Conservation (phyloP, 2,113 vertebrate genomes). For the Pelodiscus sinensis region DNA sequence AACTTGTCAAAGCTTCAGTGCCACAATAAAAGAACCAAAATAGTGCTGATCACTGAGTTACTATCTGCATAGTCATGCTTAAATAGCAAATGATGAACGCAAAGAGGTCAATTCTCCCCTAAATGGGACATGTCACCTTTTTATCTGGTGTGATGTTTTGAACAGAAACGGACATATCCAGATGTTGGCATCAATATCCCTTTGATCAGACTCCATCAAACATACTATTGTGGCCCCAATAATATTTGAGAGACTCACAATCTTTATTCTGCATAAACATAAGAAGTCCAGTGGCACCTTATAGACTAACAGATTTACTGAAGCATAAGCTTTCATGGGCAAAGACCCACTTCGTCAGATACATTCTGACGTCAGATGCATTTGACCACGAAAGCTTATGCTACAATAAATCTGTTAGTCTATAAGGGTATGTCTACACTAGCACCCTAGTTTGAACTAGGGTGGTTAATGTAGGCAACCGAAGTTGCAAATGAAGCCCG, state of each 20-base stretch:
- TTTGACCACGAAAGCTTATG: too few relatives aligned
- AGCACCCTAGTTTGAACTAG: too few relatives aligned
- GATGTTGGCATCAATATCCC: neutral
- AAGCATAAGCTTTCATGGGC: too few relatives aligned
- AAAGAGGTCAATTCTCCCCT: neutral
- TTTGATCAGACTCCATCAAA: neutral
- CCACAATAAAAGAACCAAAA: neutral
- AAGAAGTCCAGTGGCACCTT: too few relatives aligned
- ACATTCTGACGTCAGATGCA: too few relatives aligned
- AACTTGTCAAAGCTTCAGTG: neutral
- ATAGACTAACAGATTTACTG: too few relatives aligned
- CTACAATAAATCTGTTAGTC: too few relatives aligned
- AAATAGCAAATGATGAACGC: neutral
- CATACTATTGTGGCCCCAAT: neutral
- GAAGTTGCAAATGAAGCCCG: too few relatives aligned
- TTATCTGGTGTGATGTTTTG: neutral
- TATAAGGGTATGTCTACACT: too few relatives aligned
- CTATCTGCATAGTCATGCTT: neutral
- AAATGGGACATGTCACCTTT: neutral
- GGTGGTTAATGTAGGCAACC: too few relatives aligned
- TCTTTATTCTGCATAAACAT: neutral
- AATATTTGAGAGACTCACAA: neutral
- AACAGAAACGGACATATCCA: neutral
- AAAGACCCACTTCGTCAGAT: too few relatives aligned
- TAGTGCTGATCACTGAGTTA: neutral